Conservation (phyloP, 2,113 vertebrate genomes). For the Chaetops frenatus region DNA sequence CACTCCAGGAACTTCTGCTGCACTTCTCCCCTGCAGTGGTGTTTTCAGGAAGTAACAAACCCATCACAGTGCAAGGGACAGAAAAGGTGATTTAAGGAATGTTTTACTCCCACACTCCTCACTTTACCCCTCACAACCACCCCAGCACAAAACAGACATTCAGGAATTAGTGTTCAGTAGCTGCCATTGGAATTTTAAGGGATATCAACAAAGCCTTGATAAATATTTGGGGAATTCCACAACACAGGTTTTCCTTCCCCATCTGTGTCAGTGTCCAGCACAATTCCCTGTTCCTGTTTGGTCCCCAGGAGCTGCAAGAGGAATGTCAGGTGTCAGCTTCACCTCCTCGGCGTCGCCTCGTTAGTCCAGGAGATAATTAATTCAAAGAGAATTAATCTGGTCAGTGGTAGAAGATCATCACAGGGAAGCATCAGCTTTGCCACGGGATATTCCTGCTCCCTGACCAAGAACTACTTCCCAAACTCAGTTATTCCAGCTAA, state of each 20-base stretch:
- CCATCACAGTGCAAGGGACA: not conserved
- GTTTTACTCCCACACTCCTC: not conserved
- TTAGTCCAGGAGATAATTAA: not conserved
- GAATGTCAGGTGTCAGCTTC: not conserved
- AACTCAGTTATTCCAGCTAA: not conserved
- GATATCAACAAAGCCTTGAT: not conserved
- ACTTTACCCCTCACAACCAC: not conserved
- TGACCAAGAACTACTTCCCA: not conserved
- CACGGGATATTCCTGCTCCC: not conserved
- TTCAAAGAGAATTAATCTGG: not conserved
- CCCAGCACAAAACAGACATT: accelerated
- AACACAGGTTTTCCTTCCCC: accelerated
- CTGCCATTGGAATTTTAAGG: not conserved
- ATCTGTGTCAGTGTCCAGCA: not conserved
- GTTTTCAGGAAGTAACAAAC: not conserved
- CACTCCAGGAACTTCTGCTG: not conserved
- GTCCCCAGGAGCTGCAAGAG: not conserved
- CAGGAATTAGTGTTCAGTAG: not conserved
- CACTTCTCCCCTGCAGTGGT: not conserved
- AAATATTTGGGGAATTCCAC: not conserved
- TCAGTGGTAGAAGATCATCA: not conserved
- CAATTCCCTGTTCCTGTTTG: not conserved
- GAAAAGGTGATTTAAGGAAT: not conserved
- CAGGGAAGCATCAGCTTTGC: not conserved
- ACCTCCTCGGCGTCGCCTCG: accelerated